These are phyloP conservation scores for Solea senegalensis DNA, from an alignment of 2,113 vertebrate genomes.

Conservation along the genomic window DNA sequence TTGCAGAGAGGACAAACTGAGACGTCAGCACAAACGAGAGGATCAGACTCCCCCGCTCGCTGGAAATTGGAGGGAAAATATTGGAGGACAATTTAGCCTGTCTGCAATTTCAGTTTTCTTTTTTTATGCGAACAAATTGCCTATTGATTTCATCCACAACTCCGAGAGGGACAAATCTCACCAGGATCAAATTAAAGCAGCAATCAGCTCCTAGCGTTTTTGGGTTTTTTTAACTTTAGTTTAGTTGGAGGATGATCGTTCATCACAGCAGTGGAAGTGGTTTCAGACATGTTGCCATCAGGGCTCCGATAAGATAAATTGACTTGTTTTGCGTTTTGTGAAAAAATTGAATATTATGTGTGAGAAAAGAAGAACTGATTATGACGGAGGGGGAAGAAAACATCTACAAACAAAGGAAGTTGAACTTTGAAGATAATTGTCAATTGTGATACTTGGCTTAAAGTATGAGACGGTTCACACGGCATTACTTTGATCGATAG, in stretches of 20 bases:
- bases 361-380: no score
- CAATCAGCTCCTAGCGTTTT: background rate
- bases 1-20: background rate
- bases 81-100: background rate
- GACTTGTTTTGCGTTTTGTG: no score
- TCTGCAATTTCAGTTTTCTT: constrained; percentile 21
- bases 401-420: no score
- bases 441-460: no score
- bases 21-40: constrained; percentile 26
- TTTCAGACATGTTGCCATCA: background rate
- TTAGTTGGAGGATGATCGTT: background rate
- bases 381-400: no score
- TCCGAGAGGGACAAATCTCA: constrained; percentile 6
- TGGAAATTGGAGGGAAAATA: constrained; percentile 27
- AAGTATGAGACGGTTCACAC: no score
- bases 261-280: background rate
- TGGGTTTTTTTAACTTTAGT: background rate
- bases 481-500: no score
- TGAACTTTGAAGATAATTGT: no score
- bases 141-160: constrained; percentile 48
- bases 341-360: no score
- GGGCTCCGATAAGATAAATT: background rate
- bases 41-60: constrained; percentile 10
- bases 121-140: constrained; percentile 47
- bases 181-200: background rate